Conservation (phyloP, 2,888 invertebrate genomes). For the Noctua comes region DNA sequence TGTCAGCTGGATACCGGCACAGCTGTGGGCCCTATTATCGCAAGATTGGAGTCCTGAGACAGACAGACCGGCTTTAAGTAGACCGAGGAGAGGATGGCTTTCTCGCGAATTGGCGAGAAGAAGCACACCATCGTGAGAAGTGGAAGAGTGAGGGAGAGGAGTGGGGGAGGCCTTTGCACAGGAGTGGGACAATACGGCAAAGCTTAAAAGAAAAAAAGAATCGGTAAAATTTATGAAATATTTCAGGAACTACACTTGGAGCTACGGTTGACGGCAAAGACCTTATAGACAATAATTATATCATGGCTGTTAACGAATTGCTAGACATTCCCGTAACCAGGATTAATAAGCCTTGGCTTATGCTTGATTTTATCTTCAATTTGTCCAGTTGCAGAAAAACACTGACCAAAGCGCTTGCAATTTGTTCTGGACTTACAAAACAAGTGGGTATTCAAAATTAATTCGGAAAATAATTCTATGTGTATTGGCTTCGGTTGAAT, state of each 20-base stretch:
- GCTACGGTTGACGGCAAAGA: conserved; percentile 22
- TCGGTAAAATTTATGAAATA: too few relatives aligned
- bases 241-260: conserved; percentile 62
- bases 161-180: too few relatives aligned
- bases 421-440: conserved; percentile 25
- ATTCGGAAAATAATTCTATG: not conserved
- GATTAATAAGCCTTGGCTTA: conserved; percentile 47
- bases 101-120: too few relatives aligned
- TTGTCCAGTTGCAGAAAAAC: conserved; percentile 32
- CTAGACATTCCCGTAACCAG: conserved; percentile 41
- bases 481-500: not conserved
- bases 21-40: too few relatives aligned
- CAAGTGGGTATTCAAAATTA: conserved; percentile 40
- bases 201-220: too few relatives aligned
- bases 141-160: too few relatives aligned
- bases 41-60: too few relatives aligned
- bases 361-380: conserved; percentile 53
- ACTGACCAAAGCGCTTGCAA: conserved; percentile 23
- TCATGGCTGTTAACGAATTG: conserved; percentile 44
- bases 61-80: too few relatives aligned
- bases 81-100: too few relatives aligned
- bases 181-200: too few relatives aligned
- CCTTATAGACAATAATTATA: conserved; percentile 41
- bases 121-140: too few relatives aligned
- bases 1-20: too few relatives aligned